Evolutionary conservation across 2,797 vertebrate species (phyloP).

Genomic region (Pangasius mekongensis): DNA sequence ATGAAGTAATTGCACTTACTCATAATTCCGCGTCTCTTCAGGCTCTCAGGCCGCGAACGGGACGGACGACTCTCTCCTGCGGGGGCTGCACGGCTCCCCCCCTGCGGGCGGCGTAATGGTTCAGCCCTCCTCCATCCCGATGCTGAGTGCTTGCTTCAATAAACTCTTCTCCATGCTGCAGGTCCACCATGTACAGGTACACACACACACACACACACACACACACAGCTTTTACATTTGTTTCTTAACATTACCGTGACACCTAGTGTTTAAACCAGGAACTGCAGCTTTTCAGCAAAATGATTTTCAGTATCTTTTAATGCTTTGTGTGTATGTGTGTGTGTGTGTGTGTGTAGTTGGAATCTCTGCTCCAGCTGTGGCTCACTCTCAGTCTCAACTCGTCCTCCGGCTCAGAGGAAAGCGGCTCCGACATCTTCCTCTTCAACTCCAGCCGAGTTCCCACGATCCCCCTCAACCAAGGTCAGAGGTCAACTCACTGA

Average conservation of each 20-base stretch:
- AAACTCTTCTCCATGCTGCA: slow-evolving; percentile 98
- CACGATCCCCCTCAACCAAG: slow-evolving; percentile 95
- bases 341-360: slow-evolving; percentile 77
- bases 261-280: not conserved
- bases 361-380: slow-evolving; percentile 96
- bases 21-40: slow-evolving; percentile 54
- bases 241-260: not conserved
- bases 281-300: not conserved
- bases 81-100: slow-evolving; percentile 85
- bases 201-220: not conserved
- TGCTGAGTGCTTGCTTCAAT: slow-evolving; percentile 97
- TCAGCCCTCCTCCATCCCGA: slow-evolving; percentile 92
- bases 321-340: not conserved
- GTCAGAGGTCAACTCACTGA: slow-evolving; percentile 70
- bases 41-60: slow-evolving; percentile 89
- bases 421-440: slow-evolving; percentile 90
- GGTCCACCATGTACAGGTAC: slow-evolving; percentile 97
- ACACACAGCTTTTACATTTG: not conserved
- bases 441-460: slow-evolving; percentile 95
- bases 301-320: not conserved
- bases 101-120: slow-evolving; percentile 79
- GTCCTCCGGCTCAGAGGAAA: slow-evolving; percentile 86
- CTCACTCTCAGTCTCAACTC: slow-evolving; percentile 97
- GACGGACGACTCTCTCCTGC: slow-evolving; percentile 92
- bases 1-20: not conserved